These are phyloP conservation scores for Gastracanthus pulcherrimus DNA, from an alignment of 2,888 invertebrate species.

Conservation along the genomic window DNA sequence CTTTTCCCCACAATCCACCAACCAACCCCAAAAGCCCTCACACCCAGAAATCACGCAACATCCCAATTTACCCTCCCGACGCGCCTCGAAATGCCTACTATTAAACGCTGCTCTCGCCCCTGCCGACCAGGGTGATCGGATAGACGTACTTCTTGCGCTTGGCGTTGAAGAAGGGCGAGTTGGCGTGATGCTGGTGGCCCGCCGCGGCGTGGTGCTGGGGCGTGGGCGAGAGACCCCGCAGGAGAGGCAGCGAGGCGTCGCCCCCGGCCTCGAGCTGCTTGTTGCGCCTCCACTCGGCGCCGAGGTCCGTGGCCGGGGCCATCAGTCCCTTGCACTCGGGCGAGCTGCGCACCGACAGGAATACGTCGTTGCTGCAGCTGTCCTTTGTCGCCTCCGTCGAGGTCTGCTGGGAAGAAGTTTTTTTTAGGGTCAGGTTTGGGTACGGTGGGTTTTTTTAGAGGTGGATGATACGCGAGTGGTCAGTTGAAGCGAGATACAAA, in stretches of 20 bases:
- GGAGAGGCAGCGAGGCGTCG: constrained; percentile 80
- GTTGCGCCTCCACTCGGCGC: constrained; percentile 74
- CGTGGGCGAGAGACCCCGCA: constrained; percentile 78
- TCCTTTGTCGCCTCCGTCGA: constrained; percentile 64
- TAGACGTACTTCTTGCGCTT: constrained; percentile 83
- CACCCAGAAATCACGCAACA: too few relatives aligned
- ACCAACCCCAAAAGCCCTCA: too few relatives aligned
- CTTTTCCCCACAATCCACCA: too few relatives aligned
- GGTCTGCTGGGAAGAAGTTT: constrained; percentile 59
- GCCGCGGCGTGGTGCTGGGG: constrained; percentile 58
- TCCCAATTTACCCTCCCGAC: too few relatives aligned
- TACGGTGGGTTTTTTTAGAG: too few relatives aligned
- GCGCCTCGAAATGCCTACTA: neutral
- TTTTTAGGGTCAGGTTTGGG: too few relatives aligned
- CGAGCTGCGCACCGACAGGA: constrained; percentile 72
- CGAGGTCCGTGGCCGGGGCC: constrained; percentile 74
- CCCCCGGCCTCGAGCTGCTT: constrained; percentile 55
- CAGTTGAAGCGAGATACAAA: too few relatives aligned
- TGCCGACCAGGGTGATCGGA: constrained; percentile 79
- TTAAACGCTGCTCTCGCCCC: constrained; percentile 80
- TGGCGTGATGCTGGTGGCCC: constrained; percentile 66
- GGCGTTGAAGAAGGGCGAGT: constrained; percentile 80
- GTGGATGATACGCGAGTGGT: too few relatives aligned
- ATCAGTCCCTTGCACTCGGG: constrained; percentile 74
- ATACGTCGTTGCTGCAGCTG: constrained; percentile 71